Percentiles rank a stretch among this genome's conserved stretches.
These are phyloP conservation scores for Oceanites oceanicus DNA, from an alignment of 2,113 vertebrate species.

Conservation along the genomic window DNA sequence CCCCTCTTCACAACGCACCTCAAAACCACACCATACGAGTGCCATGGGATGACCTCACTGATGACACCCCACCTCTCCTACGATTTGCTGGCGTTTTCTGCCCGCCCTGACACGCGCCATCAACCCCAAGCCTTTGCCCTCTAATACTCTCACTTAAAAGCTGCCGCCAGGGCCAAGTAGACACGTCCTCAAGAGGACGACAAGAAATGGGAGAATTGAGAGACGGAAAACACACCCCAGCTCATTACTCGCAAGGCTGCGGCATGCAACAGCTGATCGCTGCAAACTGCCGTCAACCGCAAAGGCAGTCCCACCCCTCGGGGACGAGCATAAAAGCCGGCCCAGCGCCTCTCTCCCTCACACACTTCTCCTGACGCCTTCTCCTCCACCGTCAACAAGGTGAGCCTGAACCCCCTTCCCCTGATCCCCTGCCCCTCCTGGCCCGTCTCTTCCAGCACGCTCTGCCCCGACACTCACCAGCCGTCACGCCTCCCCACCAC, in stretches of 20 bases:
- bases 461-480: too few relatives aligned
- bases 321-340: not conserved
- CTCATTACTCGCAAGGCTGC: not conserved
- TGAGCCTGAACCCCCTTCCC: too few relatives aligned
- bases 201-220: not conserved
- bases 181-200: not conserved
- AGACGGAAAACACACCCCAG: not conserved
- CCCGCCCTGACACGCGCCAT: accelerated
- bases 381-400: too few relatives aligned
- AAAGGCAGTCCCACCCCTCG: not conserved
- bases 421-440: too few relatives aligned
- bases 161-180: too few relatives aligned
- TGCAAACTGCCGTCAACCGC: not conserved
- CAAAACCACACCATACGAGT: not conserved
- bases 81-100: too few relatives aligned
- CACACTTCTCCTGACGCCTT: too few relatives aligned
- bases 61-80: not conserved
- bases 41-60: too few relatives aligned
- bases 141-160: not conserved
- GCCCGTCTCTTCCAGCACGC: too few relatives aligned
- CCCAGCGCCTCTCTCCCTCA: too few relatives aligned
- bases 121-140: not conserved
- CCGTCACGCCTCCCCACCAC: too few relatives aligned
- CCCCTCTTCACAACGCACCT: too few relatives aligned
- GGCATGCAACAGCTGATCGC: not conserved